Conservation (phyloP, 2,797 vertebrate genomes). For the Rhabdophis nuchalis region DNA sequence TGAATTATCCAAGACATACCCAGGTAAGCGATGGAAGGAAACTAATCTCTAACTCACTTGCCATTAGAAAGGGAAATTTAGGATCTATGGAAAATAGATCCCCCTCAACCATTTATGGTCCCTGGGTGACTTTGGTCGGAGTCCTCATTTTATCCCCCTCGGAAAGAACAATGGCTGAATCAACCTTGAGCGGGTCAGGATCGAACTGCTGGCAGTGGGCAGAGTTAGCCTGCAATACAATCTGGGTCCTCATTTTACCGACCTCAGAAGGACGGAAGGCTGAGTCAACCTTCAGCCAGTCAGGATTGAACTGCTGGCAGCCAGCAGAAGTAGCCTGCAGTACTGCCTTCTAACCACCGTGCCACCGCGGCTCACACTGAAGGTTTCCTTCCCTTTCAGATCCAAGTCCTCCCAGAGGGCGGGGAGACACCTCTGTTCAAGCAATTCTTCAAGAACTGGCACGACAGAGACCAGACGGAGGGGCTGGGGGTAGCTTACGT, state of each 20-base stretch:
- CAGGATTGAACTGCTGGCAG: too few species aligned
- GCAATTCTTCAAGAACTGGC: constrained; percentile 99
- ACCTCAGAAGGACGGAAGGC: too few species aligned
- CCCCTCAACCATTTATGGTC: background rate
- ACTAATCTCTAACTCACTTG: too few species aligned
- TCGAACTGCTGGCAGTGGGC: too few species aligned
- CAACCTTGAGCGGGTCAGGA: too few species aligned
- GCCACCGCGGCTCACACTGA: background rate
- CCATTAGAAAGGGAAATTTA: background rate
- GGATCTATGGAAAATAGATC: too few species aligned
- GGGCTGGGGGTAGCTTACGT: constrained; percentile 87
- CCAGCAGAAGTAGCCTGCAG: background rate
- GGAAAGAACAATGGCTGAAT: too few species aligned
- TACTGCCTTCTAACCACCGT: background rate
- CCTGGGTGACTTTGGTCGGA: background rate
- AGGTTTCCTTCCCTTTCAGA: constrained; percentile 49
- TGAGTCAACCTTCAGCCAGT: too few species aligned
- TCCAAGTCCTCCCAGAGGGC: constrained; percentile 90
- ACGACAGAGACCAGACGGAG: constrained; percentile 86
- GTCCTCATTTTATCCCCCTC: too few species aligned
- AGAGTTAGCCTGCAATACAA: too few species aligned
- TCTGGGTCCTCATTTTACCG: too few species aligned
- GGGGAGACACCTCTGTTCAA: constrained; percentile 97
- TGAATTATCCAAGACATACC: constrained; percentile 91
- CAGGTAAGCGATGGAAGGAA: constrained; percentile 71